Conservation (phyloP, 1,140 invertebrate genomes). For the Drosophila lini region DNA sequence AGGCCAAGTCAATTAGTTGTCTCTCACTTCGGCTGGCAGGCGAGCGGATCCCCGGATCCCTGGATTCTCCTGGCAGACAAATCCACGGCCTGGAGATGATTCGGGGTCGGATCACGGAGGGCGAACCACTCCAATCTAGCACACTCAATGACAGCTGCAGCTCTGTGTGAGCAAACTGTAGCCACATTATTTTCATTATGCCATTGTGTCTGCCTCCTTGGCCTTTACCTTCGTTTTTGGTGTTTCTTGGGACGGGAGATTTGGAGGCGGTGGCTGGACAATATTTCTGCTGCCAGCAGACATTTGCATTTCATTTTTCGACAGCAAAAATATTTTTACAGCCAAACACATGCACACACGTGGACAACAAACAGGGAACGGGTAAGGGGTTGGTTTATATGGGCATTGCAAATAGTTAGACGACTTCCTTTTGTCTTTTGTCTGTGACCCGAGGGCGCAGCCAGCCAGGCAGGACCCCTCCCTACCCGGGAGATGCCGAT, state of each 20-base stretch:
- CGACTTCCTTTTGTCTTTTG: constrained; percentile 75
- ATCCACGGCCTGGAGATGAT: constrained; percentile 42
- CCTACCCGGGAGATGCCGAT: constrained; percentile 1
- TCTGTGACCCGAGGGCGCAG: constrained; percentile 52
- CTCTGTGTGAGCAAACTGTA: constrained; percentile 56
- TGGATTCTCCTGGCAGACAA: constrained; percentile 55
- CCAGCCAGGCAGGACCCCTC: neutral
- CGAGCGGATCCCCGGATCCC: constrained; percentile 41
- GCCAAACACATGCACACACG: constrained; percentile 19
- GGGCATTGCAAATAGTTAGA: constrained; percentile 73
- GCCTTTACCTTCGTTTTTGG: constrained; percentile 49
- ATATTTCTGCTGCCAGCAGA: constrained; percentile 67
- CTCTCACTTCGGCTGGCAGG: constrained; percentile 26
- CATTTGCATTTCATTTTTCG: constrained; percentile 80
- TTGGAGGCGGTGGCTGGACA: constrained; percentile 30
- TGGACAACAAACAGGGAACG: constrained; percentile 29
- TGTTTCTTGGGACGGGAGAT: neutral
- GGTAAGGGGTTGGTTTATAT: constrained; percentile 6
- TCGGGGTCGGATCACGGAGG: neutral
- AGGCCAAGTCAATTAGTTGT: constrained; percentile 49
- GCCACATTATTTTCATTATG: constrained; percentile 79
- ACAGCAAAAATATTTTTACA: constrained; percentile 73
- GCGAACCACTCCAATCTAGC: constrained; percentile 34
- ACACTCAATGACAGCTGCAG: constrained; percentile 80
- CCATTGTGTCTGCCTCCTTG: constrained; percentile 59